Evolutionary conservation across 2,888 invertebrate genomes (phyloP), one percentile per base, ranked within the genome.

Genomic region (Dusona sp.): DNA sequence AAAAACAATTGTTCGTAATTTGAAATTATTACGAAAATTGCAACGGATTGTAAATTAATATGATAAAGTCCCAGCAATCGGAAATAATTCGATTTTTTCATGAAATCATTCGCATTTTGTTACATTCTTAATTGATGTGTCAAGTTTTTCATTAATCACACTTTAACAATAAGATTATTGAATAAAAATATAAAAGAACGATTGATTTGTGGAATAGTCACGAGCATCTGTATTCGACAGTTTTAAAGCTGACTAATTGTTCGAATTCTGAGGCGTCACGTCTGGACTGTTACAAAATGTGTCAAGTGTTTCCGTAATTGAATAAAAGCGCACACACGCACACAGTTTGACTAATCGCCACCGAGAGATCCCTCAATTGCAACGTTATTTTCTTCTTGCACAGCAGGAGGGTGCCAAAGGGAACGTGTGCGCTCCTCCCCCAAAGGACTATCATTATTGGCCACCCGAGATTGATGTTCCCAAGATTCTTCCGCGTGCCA

Each of bases 391-490:
- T 54, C 61, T 67, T 48, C 11, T 22, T 45, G 25, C 73, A 11
- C 82, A 67, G 70, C 85, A 67, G 70, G 42, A 79, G 72, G 77
- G 57, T 16, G 57, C 51, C 48, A 3, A 57, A 29, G 16, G 6
- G 4, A 61, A 61, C 61, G 13, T 29, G 72, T 77, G 83, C 36
- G 33, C 11, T 29, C 65, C 75, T 75, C n/a, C 67, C 57, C 42
- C 25, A 19, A 61, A 51, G 54, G 64, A 75, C 79, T 33, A 77
- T 82, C 61, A 77, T 82, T 82, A 77, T 80, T 65, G 57, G 65
- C 70, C 22, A 22, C 36, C 57, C 64, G 75, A 83, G 86, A 86
- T 83, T 86, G 79, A 86, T 86, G 83, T 83, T 80, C 29, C 72
- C 25, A 38, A 51, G 79, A 57, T 70, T 79, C 29, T 70, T 79